A percentile compares a stretch with the other conserved stretches of the same genome.
Evolutionary conservation across 2,797 vertebrate species (phyloP).

Genomic region (Saguinus oedipus): DNA sequence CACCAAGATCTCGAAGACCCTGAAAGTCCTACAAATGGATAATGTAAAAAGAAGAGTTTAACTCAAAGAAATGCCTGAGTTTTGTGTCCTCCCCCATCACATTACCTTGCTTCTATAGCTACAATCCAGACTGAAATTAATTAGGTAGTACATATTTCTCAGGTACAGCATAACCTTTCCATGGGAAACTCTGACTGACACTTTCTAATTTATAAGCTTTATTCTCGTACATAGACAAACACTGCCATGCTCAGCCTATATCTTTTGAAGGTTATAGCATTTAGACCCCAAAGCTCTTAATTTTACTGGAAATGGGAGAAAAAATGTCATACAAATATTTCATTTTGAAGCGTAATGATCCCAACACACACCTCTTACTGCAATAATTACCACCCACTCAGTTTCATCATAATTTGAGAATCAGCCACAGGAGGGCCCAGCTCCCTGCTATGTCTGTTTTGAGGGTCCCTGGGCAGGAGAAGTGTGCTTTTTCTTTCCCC

Average conservation of each 20-base stretch:
- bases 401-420: conserved; percentile 45
- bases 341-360: conserved; percentile 74
- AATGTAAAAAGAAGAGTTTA: conserved; percentile 50
- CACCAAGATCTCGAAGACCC: neutral
- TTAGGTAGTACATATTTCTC: conserved; percentile 75
- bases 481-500: neutral
- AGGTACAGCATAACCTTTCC: conserved; percentile 81
- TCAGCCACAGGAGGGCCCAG: neutral
- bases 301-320: conserved; percentile 73
- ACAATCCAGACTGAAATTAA: conserved; percentile 72
- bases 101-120: conserved; percentile 52
- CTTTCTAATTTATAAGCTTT: conserved; percentile 75
- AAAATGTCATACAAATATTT: conserved; percentile 81
- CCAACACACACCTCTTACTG: conserved; percentile 43
- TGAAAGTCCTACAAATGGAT: conserved; percentile 38
- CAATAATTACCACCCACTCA: conserved; percentile 57
- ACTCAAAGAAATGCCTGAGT: conserved; percentile 26
- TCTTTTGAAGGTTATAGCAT: conserved; percentile 78
- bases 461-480: neutral
- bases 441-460: neutral
- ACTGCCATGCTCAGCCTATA: conserved; percentile 64
- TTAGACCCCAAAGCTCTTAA: conserved; percentile 72
- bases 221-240: conserved; percentile 67
- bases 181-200: conserved; percentile 72
- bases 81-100: conserved; percentile 40